Evolutionary conservation across 2,888 invertebrate genomes (phyloP), one percentile per base, ranked within the genome.

Genomic region (Linnaemya vulpina): DNA sequence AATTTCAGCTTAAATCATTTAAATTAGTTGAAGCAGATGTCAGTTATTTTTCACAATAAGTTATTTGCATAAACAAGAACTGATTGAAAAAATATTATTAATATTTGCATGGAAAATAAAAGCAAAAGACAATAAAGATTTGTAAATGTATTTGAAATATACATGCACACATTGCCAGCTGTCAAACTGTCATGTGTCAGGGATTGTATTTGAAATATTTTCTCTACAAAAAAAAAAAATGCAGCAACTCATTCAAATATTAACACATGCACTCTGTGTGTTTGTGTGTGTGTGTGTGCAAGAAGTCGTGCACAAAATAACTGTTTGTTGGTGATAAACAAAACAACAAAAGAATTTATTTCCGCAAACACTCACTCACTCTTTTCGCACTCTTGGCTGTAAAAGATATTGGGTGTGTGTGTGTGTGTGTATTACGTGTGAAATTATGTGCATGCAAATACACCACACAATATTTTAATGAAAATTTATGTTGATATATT

Each of bases 161-260:
- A 35, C 7, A 40, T 5, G 35, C 53, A 58, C 53, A 58, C 49
- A 73, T 22, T 65, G 65, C 30, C 67, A 83, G 43, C 82, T 83
- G 82, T 83, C 82, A 83, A 82, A 73, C 76, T 77, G 76, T 77
- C 82, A 77, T 58, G 58, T 77, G 82, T 83, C 76, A 65, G 51
- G 30, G 22, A 71, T 49, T 51, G 51, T 20, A 78, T 62, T 62
- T 78, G 17, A 68, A 77, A 68, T 68, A 77, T 77, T 77, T 77
- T 58, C 49, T 58, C 17, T 13, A 60, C 17, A 58, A 58, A 55
- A 58, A 20, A 46, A 30, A 51, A n/a, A 65, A 65, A 65, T 35
- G 38, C 62, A 71, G 58, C 62, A 20, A 62, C 49, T 60, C n/a
- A 62, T 46, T 49, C 38, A 62, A 9, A 70, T 17, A 63, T 13